A percentile compares a stretch with the other conserved stretches of the same genome.
These are phyloP conservation scores for Rallus crepitans DNA, from an alignment of 2,797 vertebrate species.

Conservation along the genomic window DNA sequence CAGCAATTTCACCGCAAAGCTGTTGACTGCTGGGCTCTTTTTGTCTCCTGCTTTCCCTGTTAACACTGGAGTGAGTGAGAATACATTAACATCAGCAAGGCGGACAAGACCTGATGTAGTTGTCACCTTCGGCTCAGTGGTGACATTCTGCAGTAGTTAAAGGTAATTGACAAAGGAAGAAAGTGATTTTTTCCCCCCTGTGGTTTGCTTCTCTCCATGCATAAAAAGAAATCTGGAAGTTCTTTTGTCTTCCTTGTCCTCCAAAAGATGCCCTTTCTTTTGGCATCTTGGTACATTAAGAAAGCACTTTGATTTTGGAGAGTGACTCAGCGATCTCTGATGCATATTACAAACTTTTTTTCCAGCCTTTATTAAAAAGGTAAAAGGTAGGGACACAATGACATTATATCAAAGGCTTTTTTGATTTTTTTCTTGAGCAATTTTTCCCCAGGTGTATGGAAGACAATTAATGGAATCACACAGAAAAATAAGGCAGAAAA, in stretches of 20 bases:
- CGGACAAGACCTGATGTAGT: accelerated
- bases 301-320: neutral
- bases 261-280: neutral
- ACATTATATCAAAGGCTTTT: neutral
- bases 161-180: neutral
- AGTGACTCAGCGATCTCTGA: neutral
- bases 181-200: accelerated
- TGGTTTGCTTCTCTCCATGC: neutral
- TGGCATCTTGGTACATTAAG: neutral
- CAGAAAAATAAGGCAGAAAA: neutral
- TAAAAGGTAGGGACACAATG: neutral
- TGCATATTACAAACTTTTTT: neutral
- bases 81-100: neutral
- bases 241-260: neutral
- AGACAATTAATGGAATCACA: constrained; percentile 6
- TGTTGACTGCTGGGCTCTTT: neutral
- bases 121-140: neutral
- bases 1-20: neutral
- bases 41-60: neutral
- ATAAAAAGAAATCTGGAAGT: neutral
- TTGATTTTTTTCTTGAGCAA: neutral
- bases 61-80: neutral
- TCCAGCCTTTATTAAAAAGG: neutral
- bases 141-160: neutral
- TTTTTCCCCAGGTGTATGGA: neutral